Conservation (phyloP, 2,113 vertebrate species). For the Boulengeromyrus knoepffleri region DNA sequence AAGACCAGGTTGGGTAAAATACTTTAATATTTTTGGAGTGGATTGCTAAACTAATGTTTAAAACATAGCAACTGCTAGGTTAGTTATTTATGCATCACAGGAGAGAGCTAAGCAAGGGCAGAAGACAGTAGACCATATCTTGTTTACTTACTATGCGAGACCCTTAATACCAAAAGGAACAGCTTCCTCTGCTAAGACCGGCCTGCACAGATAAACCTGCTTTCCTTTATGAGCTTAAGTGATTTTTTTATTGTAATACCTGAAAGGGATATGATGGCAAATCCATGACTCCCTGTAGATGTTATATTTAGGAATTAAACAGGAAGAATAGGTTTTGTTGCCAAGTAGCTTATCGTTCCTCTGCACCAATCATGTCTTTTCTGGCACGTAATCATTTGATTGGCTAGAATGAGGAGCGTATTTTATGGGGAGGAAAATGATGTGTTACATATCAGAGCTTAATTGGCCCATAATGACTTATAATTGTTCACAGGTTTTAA, state of each 20-base stretch:
- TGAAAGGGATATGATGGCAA: neutral
- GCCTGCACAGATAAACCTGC: neutral
- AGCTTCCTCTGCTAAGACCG: neutral
- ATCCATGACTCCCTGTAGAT: neutral
- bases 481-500: slow-evolving; percentile 18
- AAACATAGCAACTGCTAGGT: neutral
- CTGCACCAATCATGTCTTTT: neutral
- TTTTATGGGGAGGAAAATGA: neutral
- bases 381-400: neutral
- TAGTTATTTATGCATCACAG: neutral
- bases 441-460: slow-evolving; percentile 13
- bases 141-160: neutral
- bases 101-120: neutral
- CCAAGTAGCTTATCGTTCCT: neutral
- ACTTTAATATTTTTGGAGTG: neutral
- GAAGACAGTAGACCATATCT: neutral
- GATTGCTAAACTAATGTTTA: neutral
- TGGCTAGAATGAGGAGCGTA: neutral
- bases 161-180: neutral
- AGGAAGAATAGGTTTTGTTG: neutral
- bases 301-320: neutral
- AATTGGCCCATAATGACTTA: neutral
- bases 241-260: neutral
- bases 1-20: neutral
- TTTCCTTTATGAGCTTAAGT: neutral